These are phyloP conservation scores for Colinus virginianus DNA, from an alignment of 2,113 vertebrate genomes.

Conservation along the genomic window DNA sequence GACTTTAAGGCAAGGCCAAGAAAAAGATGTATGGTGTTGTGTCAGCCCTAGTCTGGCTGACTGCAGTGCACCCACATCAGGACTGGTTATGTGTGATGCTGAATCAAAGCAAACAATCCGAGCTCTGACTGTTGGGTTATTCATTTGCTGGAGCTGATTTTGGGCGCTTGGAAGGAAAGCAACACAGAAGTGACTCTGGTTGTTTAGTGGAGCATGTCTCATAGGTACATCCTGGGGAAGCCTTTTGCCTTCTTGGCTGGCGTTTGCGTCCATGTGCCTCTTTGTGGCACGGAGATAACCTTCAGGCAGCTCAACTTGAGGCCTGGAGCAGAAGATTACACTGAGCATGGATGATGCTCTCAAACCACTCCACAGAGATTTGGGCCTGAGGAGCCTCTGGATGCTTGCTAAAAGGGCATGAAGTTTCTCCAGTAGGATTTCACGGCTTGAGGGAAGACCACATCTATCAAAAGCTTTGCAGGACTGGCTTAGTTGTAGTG, in stretches of 20 bases:
- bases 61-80: not conserved
- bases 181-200: not conserved
- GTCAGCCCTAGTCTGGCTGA: not conserved
- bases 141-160: not conserved
- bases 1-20: not conserved
- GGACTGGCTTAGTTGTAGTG: not conserved
- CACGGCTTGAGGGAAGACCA: not conserved
- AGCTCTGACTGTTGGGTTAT: not conserved
- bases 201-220: not conserved
- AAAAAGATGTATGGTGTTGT: not conserved
- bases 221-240: accelerated
- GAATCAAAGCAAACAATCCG: not conserved
- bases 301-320: not conserved
- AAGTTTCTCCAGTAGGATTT: not conserved
- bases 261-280: not conserved
- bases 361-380: not conserved
- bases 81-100: not conserved
- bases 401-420: not conserved
- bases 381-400: not conserved
- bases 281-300: not conserved
- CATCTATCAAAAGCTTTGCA: conserved; percentile 6
- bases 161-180: not conserved
- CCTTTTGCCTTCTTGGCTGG: not conserved
- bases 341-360: not conserved
- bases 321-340: not conserved